A percentile compares a stretch with the other conserved stretches of the same genome.
These are phyloP conservation scores for Ceyx erithaca DNA, from an alignment of 2,797 vertebrate genomes.

Conservation along the genomic window DNA sequence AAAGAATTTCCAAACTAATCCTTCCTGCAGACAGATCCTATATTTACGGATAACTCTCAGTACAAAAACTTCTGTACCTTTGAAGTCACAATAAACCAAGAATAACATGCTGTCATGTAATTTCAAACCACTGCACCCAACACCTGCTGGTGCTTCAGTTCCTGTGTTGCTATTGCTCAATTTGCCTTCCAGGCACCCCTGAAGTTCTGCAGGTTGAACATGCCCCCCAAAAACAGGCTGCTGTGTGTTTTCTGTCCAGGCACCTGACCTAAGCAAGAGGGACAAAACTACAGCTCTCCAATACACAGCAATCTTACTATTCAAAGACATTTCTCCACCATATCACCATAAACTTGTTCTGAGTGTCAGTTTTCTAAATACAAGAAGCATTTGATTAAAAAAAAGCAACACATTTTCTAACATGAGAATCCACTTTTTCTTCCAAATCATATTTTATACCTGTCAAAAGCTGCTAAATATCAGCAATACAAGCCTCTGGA, in stretches of 20 bases:
- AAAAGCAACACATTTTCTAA: background rate
- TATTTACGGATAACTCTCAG: background rate
- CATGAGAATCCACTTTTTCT: background rate
- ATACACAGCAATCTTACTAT: background rate
- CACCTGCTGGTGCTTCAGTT: background rate
- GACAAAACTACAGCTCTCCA: background rate
- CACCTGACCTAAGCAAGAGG: too few relatives aligned
- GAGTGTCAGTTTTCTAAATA: background rate
- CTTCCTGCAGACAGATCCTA: background rate
- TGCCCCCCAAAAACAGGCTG: rapidly evolving
- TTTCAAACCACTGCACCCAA: background rate
- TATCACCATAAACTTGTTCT: background rate
- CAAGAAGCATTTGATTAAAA: background rate
- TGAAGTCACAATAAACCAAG: background rate
- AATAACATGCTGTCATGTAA: background rate
- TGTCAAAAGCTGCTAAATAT: background rate
- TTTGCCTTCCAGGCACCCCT: background rate
- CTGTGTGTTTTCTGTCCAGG: background rate
- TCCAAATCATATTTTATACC: background rate
- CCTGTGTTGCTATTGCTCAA: background rate
- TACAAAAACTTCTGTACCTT: background rate
- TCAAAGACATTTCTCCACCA: background rate
- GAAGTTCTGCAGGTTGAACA: rapidly evolving
- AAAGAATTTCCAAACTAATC: background rate
- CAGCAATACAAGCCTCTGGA: background rate